A percentile compares a stretch with the other conserved stretches of the same genome.
Evolutionary conservation across 2,888 invertebrate species (phyloP).

Genomic region (Charanyca ferruginea): DNA sequence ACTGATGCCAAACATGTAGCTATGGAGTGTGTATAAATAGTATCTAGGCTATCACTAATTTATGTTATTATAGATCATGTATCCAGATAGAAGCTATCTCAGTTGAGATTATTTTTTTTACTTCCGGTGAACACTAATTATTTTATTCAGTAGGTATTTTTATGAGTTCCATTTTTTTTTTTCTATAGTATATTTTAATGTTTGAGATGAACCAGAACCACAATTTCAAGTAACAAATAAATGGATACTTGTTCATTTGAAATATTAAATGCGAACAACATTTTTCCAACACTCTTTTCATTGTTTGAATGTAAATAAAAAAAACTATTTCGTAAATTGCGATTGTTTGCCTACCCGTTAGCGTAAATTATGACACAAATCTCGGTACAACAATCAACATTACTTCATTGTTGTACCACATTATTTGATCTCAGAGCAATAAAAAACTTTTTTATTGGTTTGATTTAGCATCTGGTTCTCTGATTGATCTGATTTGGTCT

Average conservation of each 20-base stretch:
- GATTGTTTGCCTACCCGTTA: slow-evolving; percentile 10
- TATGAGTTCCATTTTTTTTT: too few relatives aligned
- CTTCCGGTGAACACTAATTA: slow-evolving; percentile 3
- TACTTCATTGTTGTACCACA: too few relatives aligned
- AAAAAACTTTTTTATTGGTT: too few relatives aligned
- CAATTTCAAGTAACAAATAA: neutral
- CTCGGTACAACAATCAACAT: neutral
- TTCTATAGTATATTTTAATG: neutral
- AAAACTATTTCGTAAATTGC: neutral
- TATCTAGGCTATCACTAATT: slow-evolving; percentile 41
- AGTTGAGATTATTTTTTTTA: neutral
- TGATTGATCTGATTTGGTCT: too few relatives aligned
- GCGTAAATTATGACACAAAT: neutral
- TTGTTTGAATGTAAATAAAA: neutral
- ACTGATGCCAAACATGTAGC: slow-evolving; percentile 41
- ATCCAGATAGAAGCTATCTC: slow-evolving; percentile 21
- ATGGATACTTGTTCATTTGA: neutral
- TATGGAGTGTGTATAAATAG: slow-evolving; percentile 22
- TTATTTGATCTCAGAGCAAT: too few relatives aligned
- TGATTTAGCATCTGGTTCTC: too few relatives aligned
- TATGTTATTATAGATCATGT: slow-evolving; percentile 13
- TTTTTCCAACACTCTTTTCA: too few relatives aligned
- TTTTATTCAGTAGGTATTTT: neutral
- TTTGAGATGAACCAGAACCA: neutral
- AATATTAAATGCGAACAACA: too few relatives aligned